Evolutionary conservation across 1,140 invertebrate species (phyloP), one percentile per base, ranked within the genome.

Genomic region (Trichomalopsis sarcophagae): DNA sequence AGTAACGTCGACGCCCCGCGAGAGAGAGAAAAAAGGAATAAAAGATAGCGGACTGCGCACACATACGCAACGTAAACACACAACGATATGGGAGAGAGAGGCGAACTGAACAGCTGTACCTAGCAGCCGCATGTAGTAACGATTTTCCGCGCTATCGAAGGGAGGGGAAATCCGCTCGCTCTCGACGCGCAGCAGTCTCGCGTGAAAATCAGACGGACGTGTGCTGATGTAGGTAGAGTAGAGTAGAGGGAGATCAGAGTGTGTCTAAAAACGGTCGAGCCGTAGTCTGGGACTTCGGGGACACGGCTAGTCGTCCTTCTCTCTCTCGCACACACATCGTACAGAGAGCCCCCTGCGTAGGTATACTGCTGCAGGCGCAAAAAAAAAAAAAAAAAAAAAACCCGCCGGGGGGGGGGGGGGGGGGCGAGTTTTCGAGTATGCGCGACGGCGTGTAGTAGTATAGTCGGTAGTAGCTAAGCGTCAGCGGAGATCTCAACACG

Each of bases 251-350:
- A 71, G 66, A 62, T 11, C 21, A 44, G 47, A 11, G 66, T 21
- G 36, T 10, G 47, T 82, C 81, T 75, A 82, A 82, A 75, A 75
- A 82, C 44, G 68, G 81, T 30, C 69, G n/a, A 62, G 40, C 69
- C 73, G 14, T 13, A 47, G 23, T 17, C 13, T 62, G 55, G 55
- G 55, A 62, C 55, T 23, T 73, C 80, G 9, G 71, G 69, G 81
- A n/a, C 69, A 30, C 69, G n/a, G 33, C 17, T 62, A 17, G n/a
- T 10, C 27, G 62, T 68, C 27, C 66, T 62, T 81, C 68, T 81
- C 79, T 47, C 13, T 2, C 5, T 2, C 21, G 0, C 17, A 17
- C 27, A 9, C 30, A 9, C 40, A 44, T 44, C 40, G 11, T 7
- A 44, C 6, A 44, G 7, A 44, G 76, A 68, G 21, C 21, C 66